Evolutionary conservation across 64 coral and sea anemone genomes (phyloP), one percentile per base, ranked within the genome.

Genomic region (Pocillopora damicornis): DNA sequence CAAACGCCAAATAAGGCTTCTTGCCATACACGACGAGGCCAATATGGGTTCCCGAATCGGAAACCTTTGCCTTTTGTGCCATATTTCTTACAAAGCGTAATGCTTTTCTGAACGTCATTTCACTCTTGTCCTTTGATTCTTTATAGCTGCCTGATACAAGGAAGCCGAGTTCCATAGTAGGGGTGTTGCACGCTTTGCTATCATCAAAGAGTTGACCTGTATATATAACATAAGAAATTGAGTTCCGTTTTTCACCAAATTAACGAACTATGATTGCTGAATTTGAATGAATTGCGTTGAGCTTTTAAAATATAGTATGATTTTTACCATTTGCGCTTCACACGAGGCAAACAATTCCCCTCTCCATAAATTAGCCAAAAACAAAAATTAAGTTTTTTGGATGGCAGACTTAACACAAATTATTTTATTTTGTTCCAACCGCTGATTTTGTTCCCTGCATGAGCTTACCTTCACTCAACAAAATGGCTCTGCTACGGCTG

Each of bases 1-100:
- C 89, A 37, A 90, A 90, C 15, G 79, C 89, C 89, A 90, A 76
- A 76, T 75, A 90, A 38, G 89, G 89, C n/a, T 90, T 45, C 61
- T 82, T 90, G 13, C 89, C 89, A 62, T 90, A 90, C 11, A 82
- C 81, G 11, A 90, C 59, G 11, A 90, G 65, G 63, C 89, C 89
- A 64, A 90, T 56, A 11, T 90, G 89, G 2, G 78, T 76, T 13
- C 89, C 89, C 23, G 59, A 75, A 30, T 83, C 69, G 23, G 89
- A 83, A 17, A 90, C 25, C 69, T 90, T 83, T 0, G 83, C 58
- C 12, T 80, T 20, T n/a, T 83, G 59, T 25, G 89, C 78, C 20
- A 80, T 80, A 11, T 74, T 26, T 13, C 76, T 51, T 5, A 83
- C 89, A 76, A 90, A 90, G 11, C 83, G 9, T 12, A 82, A 15